Percentiles rank a stretch among this genome's conserved stretches.
Conservation (phyloP, 37 sponge, comb jelly and placozoan genomes). For the Chondrilla cf. caribensis region DNA sequence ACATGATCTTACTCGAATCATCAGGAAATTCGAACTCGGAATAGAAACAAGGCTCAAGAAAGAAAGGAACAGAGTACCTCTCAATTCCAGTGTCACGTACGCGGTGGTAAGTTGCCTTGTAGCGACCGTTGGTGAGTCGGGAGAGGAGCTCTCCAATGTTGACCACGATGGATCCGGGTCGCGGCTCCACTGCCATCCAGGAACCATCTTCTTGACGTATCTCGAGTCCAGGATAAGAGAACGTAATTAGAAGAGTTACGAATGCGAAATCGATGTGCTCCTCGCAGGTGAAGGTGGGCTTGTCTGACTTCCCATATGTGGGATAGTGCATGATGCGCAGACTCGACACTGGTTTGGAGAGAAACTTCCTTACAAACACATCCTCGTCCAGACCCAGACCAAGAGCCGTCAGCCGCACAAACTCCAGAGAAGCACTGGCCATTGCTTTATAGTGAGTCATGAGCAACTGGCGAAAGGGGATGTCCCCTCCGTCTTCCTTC, state of each 20-base stretch:
- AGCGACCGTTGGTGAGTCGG: slow-evolving; percentile 18
- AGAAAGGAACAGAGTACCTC: slow-evolving; percentile 50
- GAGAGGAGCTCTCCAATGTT: slow-evolving; percentile 42
- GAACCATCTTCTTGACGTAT: slow-evolving; percentile 14
- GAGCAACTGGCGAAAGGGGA: slow-evolving; percentile 3
- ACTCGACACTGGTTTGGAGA: slow-evolving; percentile 28
- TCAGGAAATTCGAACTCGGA: slow-evolving; percentile 32
- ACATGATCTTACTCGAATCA: slow-evolving; percentile 15
- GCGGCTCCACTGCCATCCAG: slow-evolving; percentile 28
- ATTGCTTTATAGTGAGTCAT: slow-evolving; percentile 18
- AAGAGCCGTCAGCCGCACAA: slow-evolving; percentile 19
- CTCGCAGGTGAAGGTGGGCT: slow-evolving; percentile 17
- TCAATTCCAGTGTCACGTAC: slow-evolving; percentile 41
- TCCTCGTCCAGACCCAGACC: slow-evolving; percentile 37
- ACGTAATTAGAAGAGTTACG: slow-evolving; percentile 47
- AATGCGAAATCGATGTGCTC: slow-evolving; percentile 40
- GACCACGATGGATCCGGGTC: slow-evolving; percentile 45
- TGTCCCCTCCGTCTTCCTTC: not conserved
- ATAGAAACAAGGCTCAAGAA: slow-evolving; percentile 42
- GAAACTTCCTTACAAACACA: slow-evolving; percentile 13
- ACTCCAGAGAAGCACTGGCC: slow-evolving; percentile 22
- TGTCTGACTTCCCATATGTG: not conserved
- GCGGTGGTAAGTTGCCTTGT: slow-evolving; percentile 56
- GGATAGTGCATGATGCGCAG: slow-evolving; percentile 53
- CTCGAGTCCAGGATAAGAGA: slow-evolving; percentile 37